Evolutionary conservation across 2,113 vertebrate genomes (phyloP), one percentile per base, ranked within the genome.

Genomic region (Sarotherodon lohbergeri): DNA sequence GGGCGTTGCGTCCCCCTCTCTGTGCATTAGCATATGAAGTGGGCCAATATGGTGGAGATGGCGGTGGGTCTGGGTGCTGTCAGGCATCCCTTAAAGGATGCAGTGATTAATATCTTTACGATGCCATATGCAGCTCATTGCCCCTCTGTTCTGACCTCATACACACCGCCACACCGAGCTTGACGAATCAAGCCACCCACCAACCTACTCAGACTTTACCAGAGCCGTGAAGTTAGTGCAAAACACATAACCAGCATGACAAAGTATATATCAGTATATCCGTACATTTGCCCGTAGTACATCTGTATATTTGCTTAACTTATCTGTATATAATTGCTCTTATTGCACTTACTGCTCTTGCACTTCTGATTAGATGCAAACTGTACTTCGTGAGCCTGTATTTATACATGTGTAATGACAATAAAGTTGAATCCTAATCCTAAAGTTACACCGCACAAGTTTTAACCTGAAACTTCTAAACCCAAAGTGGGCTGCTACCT

Each of bases 41-140:
- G 95, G 95, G 17, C 94, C 96, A 92, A 91, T 95, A 93, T 95
- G 96, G 97, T 96, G 96, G 96, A 90, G 91, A 96, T 96, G 87
- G 92, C 66, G 94, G 94, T 96, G 90, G 89, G 97, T 96, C 97
- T 93, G 96, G 97, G 96, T 94, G 96, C 96, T 98, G 98, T 98
- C 98, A 98, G 95, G 95, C 89, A 81, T 34, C 94, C 96, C 97
- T 98, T 98, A 98, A 97, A 97, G 96, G 93, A 87, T 83, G 82
- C 92, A 1, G 97, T 99, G 98, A 99, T 99, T 98, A 98, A 99
- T 99, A 98, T 97, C 98, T 98, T 99, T 98, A 98, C 97, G 94
- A 98, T 98, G 97, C 97, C 96, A 97, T 97, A 50, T 97, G 96
- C 97, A 97, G 97, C 97, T 94, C 91, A 94, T 86, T 95, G 95